phyloP scores from a whole-genome alignment of 35 echinoderm and acorn worm genomes.

The Acanthaster planci region DNA sequence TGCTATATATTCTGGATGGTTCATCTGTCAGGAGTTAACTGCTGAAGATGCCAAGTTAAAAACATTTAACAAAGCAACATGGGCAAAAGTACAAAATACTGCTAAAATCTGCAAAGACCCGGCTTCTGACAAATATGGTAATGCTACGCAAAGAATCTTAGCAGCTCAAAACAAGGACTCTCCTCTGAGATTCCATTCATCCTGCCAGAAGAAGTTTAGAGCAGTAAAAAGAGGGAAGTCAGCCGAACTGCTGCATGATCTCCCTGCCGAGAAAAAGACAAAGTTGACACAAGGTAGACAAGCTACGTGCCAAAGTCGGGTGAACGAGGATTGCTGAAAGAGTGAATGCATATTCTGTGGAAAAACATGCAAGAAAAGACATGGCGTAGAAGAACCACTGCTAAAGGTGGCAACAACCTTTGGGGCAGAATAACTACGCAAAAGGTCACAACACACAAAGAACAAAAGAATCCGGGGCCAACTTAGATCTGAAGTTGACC shows the following conservation, averaged over 20 bases:
- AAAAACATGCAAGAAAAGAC: constrained; percentile 55
- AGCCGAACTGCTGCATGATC: constrained; percentile 23
- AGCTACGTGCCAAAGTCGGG: constrained; percentile 63
- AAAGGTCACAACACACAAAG: constrained; percentile 45
- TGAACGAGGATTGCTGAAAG: constrained; percentile 62
- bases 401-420: constrained; percentile 51
- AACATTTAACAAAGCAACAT: constrained; percentile 41
- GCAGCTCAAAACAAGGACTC: neutral
- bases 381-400: constrained; percentile 54
- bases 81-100: constrained; percentile 47
- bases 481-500: constrained; percentile 52
- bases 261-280: constrained; percentile 30
- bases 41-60: constrained; percentile 44
- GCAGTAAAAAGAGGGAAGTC: constrained; percentile 64
- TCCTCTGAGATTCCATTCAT: constrained; percentile 27
- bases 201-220: constrained; percentile 64
- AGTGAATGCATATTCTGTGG: constrained; percentile 63
- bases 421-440: constrained; percentile 52
- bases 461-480: constrained; percentile 66
- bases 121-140: constrained; percentile 57
- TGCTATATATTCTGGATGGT: neutral
- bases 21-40: neutral
- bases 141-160: constrained; percentile 53
- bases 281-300: constrained; percentile 50
- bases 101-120: constrained; percentile 37